Evolutionary conservation across 2,113 vertebrate genomes (phyloP).

Genomic region (Cynocephalus volans): DNA sequence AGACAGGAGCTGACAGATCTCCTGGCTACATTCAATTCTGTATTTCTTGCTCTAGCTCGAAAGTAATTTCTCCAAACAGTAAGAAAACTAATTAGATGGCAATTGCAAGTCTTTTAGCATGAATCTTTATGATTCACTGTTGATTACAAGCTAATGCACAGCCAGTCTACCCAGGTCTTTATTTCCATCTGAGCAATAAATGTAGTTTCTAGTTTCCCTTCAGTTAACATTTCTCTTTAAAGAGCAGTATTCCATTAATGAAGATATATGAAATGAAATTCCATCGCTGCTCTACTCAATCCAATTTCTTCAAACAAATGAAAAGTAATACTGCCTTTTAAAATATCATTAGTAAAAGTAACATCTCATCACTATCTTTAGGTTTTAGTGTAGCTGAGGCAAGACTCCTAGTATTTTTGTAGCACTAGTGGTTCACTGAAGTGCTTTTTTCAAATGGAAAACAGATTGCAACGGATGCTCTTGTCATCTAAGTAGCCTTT

Average conservation of each 20-base stretch:
- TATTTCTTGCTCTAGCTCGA: slow-evolving; percentile 66
- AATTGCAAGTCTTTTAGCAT: slow-evolving; percentile 78
- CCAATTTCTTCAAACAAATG: slow-evolving; percentile 84
- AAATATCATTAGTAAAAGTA: slow-evolving; percentile 82
- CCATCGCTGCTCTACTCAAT: slow-evolving; percentile 80
- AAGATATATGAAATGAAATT: slow-evolving; percentile 88
- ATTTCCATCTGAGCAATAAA: slow-evolving; percentile 79
- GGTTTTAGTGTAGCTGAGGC: background rate
- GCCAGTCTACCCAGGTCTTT: slow-evolving; percentile 72
- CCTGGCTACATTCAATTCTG: slow-evolving; percentile 28
- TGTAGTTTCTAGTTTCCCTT: slow-evolving; percentile 84
- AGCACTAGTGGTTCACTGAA: slow-evolving; percentile 10
- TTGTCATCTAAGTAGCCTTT: slow-evolving; percentile 4
- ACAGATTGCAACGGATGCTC: background rate
- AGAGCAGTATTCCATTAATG: slow-evolving; percentile 83
- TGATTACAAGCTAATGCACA: slow-evolving; percentile 84
- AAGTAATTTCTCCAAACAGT: slow-evolving; percentile 66
- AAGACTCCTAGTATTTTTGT: slow-evolving; percentile 17
- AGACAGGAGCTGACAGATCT: slow-evolving; percentile 64
- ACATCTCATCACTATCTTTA: slow-evolving; percentile 71
- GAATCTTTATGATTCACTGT: slow-evolving; percentile 78
- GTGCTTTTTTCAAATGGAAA: background rate
- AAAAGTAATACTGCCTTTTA: slow-evolving; percentile 84
- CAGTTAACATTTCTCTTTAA: slow-evolving; percentile 84
- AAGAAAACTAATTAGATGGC: slow-evolving; percentile 80